Evolutionary conservation across 1,140 invertebrate genomes (phyloP).

Genomic region (Drosophila virilis): DNA sequence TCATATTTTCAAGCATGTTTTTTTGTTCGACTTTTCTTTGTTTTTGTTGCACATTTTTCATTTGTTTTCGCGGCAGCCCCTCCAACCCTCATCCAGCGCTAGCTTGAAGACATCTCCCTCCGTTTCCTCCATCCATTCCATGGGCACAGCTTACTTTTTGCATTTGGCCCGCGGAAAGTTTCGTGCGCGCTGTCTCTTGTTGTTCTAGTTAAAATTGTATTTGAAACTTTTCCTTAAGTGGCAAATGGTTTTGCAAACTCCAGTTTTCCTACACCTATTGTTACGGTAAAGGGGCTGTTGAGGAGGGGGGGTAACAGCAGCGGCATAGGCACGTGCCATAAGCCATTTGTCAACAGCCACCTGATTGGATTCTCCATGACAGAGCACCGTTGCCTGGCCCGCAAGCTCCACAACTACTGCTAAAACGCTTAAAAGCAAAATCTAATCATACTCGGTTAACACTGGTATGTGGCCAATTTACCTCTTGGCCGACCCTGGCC

Average conservation of each 20-base stretch:
- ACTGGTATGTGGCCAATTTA: slow-evolving; percentile 43
- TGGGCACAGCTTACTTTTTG: slow-evolving; percentile 27
- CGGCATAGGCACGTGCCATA: slow-evolving; percentile 67
- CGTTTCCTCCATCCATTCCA: neutral
- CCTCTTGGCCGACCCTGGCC: slow-evolving; percentile 25
- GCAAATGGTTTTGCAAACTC: slow-evolving; percentile 63
- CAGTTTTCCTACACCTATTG: slow-evolving; percentile 30
- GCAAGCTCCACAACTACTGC: slow-evolving; percentile 10
- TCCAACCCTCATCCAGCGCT: neutral
- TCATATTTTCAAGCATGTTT: slow-evolving; percentile 44
- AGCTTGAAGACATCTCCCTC: neutral
- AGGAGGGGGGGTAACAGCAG: neutral
- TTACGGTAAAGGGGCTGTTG: neutral
- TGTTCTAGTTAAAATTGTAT: slow-evolving; percentile 66
- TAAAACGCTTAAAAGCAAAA: slow-evolving; percentile 70
- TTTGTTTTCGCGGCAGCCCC: slow-evolving; percentile 17
- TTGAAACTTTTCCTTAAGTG: slow-evolving; percentile 72
- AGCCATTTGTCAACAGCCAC: slow-evolving; percentile 72
- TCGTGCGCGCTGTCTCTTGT: slow-evolving; percentile 20
- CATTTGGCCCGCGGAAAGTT: slow-evolving; percentile 58
- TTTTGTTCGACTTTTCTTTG: slow-evolving; percentile 4
- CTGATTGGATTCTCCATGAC: slow-evolving; percentile 69
- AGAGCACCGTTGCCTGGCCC: slow-evolving; percentile 45
- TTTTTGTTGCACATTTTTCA: slow-evolving; percentile 46
- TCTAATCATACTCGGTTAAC: slow-evolving; percentile 65